These are phyloP conservation scores for Apistogramma diplotaenia DNA, from an alignment of 2,113 vertebrate species.

Conservation along the genomic window DNA sequence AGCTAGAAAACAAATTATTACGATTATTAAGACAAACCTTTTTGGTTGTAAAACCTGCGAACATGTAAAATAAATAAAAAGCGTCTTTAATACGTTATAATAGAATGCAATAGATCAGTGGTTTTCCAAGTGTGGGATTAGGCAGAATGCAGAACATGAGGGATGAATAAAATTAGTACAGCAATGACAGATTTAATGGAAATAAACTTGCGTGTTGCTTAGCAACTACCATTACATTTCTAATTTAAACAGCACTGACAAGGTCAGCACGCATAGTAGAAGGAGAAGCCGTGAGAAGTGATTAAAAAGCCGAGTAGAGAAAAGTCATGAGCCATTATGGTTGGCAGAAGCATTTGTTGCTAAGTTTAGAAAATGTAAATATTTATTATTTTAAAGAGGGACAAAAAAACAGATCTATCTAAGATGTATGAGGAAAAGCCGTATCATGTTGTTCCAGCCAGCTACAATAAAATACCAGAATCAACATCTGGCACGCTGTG, in stretches of 20 bases:
- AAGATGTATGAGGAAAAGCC: not conserved
- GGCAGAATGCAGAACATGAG: slow-evolving; percentile 34
- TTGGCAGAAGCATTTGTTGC: not conserved
- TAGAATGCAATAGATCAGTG: not conserved
- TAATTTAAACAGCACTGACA: slow-evolving; percentile 8
- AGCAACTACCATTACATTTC: slow-evolving; percentile 47
- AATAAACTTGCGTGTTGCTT: slow-evolving; percentile 57
- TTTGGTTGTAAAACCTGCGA: not conserved
- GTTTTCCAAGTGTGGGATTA: slow-evolving; percentile 1
- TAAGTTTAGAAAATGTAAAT: not conserved
- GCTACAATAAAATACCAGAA: not conserved
- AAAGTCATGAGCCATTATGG: not conserved
- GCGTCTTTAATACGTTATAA: not conserved
- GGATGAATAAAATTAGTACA: slow-evolving; percentile 43
- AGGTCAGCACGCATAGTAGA: slow-evolving; percentile 12
- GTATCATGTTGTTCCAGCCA: not conserved
- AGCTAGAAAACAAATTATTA: not conserved
- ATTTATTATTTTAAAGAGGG: not conserved
- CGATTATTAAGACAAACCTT: not conserved
- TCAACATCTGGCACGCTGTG: not conserved
- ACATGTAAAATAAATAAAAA: not conserved
- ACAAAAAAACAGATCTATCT: not conserved
- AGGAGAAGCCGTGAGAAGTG: not conserved
- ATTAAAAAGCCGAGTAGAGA: not conserved
- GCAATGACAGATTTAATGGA: slow-evolving; percentile 45